These are phyloP conservation scores for Pteronotus mesoamericanus DNA, from an alignment of 2,797 vertebrate species.

Conservation along the genomic window DNA sequence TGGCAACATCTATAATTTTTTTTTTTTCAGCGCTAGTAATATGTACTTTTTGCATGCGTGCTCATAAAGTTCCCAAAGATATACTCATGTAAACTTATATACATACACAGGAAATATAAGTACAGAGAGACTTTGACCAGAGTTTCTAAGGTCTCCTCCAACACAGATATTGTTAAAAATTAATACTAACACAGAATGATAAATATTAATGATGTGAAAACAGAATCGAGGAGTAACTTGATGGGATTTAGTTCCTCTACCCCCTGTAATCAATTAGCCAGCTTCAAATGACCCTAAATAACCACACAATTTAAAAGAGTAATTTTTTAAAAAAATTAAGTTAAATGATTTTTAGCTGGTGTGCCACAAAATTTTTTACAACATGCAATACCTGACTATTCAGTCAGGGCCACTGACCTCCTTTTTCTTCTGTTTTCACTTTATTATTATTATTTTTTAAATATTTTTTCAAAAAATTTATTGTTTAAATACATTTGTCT, in stretches of 20 bases:
- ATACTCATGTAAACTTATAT: not conserved
- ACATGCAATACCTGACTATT: not conserved
- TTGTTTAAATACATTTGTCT: no score
- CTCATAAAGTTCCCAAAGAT: not conserved
- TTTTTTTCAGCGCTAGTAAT: not conserved
- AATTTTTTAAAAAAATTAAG: not conserved
- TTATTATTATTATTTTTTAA: no score
- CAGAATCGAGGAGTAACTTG: not conserved
- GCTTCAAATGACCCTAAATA: not conserved
- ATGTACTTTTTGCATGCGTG: not conserved
- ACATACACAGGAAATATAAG: not conserved
- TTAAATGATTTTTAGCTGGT: not conserved
- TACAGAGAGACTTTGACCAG: not conserved
- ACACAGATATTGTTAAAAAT: not conserved
- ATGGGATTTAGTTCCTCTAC: not conserved
- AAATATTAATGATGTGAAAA: not conserved
- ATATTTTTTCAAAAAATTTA: no score
- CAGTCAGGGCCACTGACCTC: not conserved
- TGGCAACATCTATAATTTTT: not conserved
- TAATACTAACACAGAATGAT: not conserved
- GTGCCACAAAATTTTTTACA: not conserved
- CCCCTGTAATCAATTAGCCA: not conserved
- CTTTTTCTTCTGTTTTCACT: no score
- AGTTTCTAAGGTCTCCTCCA: not conserved
- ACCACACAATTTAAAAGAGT: not conserved